These are phyloP conservation scores for Nemopilema nomurai DNA, from an alignment of 30 jellyfish, hydroid and myxozoan species.

Conservation along the genomic window DNA sequence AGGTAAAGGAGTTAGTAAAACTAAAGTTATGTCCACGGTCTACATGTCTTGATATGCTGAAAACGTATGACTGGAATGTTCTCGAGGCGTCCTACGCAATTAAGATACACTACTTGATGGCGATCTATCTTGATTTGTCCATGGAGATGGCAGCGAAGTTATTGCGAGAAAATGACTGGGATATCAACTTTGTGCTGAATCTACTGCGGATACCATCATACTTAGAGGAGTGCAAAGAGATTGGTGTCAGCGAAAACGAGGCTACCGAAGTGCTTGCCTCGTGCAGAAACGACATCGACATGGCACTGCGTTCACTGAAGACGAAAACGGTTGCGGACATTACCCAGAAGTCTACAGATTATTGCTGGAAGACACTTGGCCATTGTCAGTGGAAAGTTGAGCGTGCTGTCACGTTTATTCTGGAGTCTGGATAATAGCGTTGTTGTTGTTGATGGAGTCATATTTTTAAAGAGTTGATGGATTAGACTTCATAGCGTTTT, in stretches of 20 bases:
- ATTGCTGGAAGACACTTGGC: conserved; percentile 58
- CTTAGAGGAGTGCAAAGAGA: conserved; percentile 17
- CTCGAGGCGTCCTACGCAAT: conserved; percentile 49
- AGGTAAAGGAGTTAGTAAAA: conserved; percentile 22
- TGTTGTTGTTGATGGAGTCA: too few relatives aligned
- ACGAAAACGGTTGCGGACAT: conserved; percentile 72
- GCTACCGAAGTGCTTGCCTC: conserved; percentile 15
- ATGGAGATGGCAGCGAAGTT: conserved; percentile 39
- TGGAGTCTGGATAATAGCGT: conserved; percentile 20
- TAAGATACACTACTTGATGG: conserved; percentile 54
- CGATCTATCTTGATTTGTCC: conserved; percentile 48
- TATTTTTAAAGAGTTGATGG: too few relatives aligned
- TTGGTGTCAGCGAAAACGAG: conserved; percentile 28
- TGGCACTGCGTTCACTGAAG: conserved; percentile 66
- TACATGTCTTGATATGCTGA: conserved; percentile 39
- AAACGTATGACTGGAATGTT: conserved; percentile 59
- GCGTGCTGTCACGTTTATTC: conserved; percentile 61
- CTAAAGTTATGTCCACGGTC: conserved; percentile 46
- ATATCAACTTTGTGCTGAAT: conserved; percentile 32
- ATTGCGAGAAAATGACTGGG: conserved; percentile 51
- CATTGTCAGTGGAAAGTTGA: conserved; percentile 85
- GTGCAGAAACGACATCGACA: conserved; percentile 24
- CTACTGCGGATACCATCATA: conserved; percentile 5
- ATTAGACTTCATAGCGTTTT: too few relatives aligned
- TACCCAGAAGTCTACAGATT: conserved; percentile 72